phyloP scores from a whole-genome alignment of 2,888 invertebrate genomes.

The Drosophila stalkeri region DNA sequence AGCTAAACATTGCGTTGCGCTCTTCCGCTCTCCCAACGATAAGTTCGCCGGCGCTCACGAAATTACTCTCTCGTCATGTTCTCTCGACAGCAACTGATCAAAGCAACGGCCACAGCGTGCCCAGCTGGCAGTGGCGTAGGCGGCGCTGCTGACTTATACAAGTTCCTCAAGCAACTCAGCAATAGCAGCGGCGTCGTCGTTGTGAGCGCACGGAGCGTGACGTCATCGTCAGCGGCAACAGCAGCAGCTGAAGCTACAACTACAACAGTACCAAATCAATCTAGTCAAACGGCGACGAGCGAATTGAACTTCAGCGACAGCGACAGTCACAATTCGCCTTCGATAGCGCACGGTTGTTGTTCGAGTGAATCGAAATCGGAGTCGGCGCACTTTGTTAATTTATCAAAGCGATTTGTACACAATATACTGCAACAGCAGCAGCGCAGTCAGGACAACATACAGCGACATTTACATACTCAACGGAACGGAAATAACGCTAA shows the following conservation, averaged over 20 bases:
- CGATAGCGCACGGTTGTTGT: slow-evolving; percentile 73
- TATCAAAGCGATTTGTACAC: slow-evolving; percentile 48
- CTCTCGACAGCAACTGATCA: slow-evolving; percentile 81
- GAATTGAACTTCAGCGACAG: slow-evolving; percentile 60
- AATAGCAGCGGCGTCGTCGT: slow-evolving; percentile 40
- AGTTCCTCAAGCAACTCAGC: slow-evolving; percentile 65
- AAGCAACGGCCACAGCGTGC: slow-evolving; percentile 56
- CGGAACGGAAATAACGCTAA: slow-evolving; percentile 40
- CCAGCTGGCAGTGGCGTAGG: slow-evolving; percentile 46
- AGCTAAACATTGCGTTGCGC: slow-evolving; percentile 51
- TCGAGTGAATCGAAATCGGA: slow-evolving; percentile 53
- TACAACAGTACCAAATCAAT: slow-evolving; percentile 55
- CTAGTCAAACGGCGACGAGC: slow-evolving; percentile 69
- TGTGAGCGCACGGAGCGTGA: slow-evolving; percentile 33
- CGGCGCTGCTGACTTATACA: slow-evolving; percentile 61
- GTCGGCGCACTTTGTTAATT: slow-evolving; percentile 58
- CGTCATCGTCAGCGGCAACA: slow-evolving; percentile 40
- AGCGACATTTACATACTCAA: slow-evolving; percentile 75
- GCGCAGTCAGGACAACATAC: slow-evolving; percentile 72
- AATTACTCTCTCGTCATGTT: slow-evolving; percentile 64
- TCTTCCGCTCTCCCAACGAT: slow-evolving; percentile 14
- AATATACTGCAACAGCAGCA: slow-evolving; percentile 59
- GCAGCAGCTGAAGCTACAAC: slow-evolving; percentile 43
- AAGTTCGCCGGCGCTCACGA: slow-evolving; percentile 13
- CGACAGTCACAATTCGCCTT: slow-evolving; percentile 74